Evolutionary conservation across 2,888 invertebrate species (phyloP).

Genomic region (Caenorhabditis sp.): DNA sequence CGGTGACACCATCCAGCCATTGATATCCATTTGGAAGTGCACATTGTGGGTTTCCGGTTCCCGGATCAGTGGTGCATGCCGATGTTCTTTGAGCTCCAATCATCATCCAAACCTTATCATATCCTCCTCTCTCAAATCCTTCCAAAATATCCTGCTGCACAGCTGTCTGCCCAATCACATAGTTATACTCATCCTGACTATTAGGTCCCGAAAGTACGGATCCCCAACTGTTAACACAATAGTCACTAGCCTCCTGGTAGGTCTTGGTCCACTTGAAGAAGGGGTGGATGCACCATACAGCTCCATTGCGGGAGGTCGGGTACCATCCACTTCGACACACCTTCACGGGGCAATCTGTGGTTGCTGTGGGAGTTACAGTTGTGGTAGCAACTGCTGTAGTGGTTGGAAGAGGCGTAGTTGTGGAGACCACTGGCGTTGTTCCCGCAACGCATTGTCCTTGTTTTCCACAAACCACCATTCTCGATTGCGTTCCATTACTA

Average conservation of each 20-base stretch:
- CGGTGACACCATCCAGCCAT: constrained; percentile 32
- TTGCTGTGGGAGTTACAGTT: background rate
- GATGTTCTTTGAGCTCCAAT: constrained; percentile 19
- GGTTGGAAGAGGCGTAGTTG: background rate
- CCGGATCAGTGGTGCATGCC: constrained; percentile 11
- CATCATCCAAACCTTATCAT: constrained; percentile 10
- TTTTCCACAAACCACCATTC: constrained; percentile 37
- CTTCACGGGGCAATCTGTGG: constrained; percentile 33
- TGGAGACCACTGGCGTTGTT: background rate
- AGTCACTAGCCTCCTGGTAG: constrained; percentile 26
- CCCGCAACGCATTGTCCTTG: constrained; percentile 6
- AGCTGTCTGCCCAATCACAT: constrained; percentile 28
- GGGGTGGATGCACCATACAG: constrained; percentile 31
- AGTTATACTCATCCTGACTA: constrained; percentile 36
- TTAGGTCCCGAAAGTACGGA: constrained; percentile 38
- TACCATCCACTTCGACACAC: constrained; percentile 40
- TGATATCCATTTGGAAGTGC: constrained; percentile 12
- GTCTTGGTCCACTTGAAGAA: constrained; percentile 38
- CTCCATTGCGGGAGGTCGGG: constrained; percentile 24
- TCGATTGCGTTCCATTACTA: constrained; percentile 16
- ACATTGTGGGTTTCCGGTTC: constrained; percentile 9
- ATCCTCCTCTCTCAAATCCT: constrained; percentile 8
- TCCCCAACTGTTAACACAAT: constrained; percentile 21
- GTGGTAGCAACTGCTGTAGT: constrained; percentile 1
- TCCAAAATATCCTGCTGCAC: constrained; percentile 22